Conservation (phyloP, 2,113 vertebrate species). For the Dolichotis patagonum region DNA sequence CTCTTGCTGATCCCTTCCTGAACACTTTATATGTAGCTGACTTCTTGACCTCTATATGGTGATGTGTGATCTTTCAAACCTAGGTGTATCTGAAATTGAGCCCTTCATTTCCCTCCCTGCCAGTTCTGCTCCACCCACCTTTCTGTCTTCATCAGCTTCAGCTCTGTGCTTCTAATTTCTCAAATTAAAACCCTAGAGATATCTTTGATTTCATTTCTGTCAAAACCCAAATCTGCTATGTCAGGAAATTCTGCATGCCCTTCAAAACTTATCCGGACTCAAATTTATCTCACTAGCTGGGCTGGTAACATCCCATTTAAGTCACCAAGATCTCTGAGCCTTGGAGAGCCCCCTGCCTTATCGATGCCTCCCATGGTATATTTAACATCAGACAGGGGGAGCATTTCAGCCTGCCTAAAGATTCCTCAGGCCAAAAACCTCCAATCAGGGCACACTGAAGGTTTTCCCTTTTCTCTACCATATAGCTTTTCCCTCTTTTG, state of each 20-base stretch:
- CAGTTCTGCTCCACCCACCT: too few species aligned
- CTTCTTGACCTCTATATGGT: background rate
- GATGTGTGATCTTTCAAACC: background rate
- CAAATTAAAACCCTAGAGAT: background rate
- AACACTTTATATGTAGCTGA: background rate
- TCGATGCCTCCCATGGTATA: background rate
- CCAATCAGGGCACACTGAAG: background rate
- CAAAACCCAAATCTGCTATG: background rate
- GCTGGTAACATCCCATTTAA: background rate
- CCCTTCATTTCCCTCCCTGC: background rate
- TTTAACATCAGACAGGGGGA: background rate
- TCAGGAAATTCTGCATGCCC: background rate
- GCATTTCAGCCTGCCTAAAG: background rate
- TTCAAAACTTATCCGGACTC: background rate
- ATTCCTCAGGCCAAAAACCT: background rate
- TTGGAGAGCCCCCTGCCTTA: fast-evolving
- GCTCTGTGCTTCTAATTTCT: background rate
- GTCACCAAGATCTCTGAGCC: background rate
- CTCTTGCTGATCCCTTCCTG: background rate
- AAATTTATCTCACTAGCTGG: background rate
- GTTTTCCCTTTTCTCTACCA: background rate
- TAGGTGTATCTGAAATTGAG: background rate
- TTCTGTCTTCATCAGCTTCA: background rate
- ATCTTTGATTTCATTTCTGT: background rate
- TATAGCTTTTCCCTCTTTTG: background rate